Evolutionary conservation across 2,888 invertebrate species (phyloP).

Genomic region (Phorcus lineatus): DNA sequence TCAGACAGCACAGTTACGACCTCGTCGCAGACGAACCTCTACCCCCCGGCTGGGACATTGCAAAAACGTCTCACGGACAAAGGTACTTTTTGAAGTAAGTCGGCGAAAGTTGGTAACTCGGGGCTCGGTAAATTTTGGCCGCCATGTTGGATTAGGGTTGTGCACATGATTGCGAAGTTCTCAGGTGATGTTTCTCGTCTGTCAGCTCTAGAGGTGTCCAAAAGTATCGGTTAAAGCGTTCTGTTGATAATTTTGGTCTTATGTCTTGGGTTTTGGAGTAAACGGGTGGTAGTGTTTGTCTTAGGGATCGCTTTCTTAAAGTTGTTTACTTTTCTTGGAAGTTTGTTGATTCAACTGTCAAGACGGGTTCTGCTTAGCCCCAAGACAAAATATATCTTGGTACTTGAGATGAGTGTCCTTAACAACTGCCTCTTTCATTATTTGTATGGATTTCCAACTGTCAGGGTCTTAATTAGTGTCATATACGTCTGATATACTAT

Average conservation of each 20-base stretch:
- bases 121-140: constrained; percentile 18
- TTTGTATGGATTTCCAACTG: no score
- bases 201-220: neutral
- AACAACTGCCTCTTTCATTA: no score
- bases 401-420: no score
- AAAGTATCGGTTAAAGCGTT: neutral
- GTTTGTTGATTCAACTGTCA: constrained; percentile 7
- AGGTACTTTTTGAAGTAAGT: constrained; percentile 76
- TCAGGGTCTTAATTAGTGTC: no score
- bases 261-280: neutral
- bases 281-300: neutral
- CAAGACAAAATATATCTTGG: no score
- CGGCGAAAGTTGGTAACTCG: constrained; percentile 20
- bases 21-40: constrained; percentile 72
- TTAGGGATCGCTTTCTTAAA: neutral
- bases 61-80: constrained; percentile 74
- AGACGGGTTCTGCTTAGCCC: no score
- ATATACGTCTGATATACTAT: no score
- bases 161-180: neutral
- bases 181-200: neutral
- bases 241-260: neutral
- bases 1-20: constrained; percentile 76
- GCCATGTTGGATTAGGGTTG: constrained; percentile 36
- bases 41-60: constrained; percentile 76
- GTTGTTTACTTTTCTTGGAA: constrained; percentile 3